These are phyloP conservation scores for Huso huso DNA, from an alignment of 2,797 vertebrate species.

Conservation along the genomic window DNA sequence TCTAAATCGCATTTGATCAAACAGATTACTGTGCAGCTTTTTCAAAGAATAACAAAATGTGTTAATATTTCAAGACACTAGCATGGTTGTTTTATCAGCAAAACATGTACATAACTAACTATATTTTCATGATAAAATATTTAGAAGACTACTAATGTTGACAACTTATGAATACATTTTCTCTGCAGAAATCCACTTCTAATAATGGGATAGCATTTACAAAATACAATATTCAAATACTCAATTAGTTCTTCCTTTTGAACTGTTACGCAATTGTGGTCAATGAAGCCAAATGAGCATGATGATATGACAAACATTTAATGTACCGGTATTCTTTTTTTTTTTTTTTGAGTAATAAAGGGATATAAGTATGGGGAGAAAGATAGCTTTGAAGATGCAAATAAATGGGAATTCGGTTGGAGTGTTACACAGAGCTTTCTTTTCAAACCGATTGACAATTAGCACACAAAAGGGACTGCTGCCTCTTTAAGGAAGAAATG, in stretches of 20 bases:
- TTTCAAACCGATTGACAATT: constrained; percentile 17
- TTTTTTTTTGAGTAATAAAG: constrained; percentile 18
- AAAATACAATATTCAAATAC: constrained; percentile 64
- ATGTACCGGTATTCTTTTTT: not conserved
- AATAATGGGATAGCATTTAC: constrained; percentile 30
- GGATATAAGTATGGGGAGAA: constrained; percentile 15
- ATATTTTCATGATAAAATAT: constrained; percentile 64
- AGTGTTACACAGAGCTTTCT: not conserved
- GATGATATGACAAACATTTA: constrained; percentile 35
- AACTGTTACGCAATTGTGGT: constrained; percentile 43
- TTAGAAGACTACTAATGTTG: constrained; percentile 54
- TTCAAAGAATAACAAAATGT: constrained; percentile 47
- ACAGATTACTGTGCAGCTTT: constrained; percentile 45
- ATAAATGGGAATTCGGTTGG: constrained; percentile 9
- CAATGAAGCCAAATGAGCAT: constrained; percentile 43
- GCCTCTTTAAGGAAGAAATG: constrained; percentile 60
- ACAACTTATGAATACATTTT: constrained; percentile 57
- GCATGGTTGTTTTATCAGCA: constrained; percentile 39
- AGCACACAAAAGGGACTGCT: constrained; percentile 19
- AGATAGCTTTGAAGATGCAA: constrained; percentile 30
- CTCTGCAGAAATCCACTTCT: constrained; percentile 28
- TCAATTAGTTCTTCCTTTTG: constrained; percentile 62
- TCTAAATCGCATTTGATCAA: no score
- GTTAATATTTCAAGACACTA: constrained; percentile 57
- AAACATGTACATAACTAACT: constrained; percentile 52